A percentile compares a stretch with the other conserved stretches of the same genome.
These are phyloP conservation scores for Trissolcus basalis DNA, from an alignment of 1,140 invertebrate genomes.

Conservation along the genomic window DNA sequence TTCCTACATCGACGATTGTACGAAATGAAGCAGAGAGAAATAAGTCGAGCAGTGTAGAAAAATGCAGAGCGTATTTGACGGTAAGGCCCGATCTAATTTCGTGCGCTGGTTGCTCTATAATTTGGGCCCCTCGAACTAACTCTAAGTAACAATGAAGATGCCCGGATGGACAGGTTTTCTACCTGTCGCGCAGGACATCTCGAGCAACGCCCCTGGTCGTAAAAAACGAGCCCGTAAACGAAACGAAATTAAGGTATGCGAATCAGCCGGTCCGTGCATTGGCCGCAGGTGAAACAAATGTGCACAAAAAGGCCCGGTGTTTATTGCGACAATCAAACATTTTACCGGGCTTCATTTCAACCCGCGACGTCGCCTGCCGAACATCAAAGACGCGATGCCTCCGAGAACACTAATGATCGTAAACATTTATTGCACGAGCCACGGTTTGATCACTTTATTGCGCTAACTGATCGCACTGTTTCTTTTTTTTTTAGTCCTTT, in stretches of 20 bases:
- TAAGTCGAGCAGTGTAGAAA: constrained; percentile 1
- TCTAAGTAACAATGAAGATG: constrained; percentile 44
- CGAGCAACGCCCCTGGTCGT: constrained; percentile 31
- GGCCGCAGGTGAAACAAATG: constrained; percentile 8
- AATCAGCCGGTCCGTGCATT: constrained; percentile 22
- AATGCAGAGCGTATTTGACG: constrained; percentile 17
- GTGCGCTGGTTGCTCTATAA: constrained; percentile 23
- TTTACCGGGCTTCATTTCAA: constrained; percentile 38
- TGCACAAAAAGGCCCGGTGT: constrained; percentile 19
- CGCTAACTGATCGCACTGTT: neutral
- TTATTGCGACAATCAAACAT: constrained; percentile 48
- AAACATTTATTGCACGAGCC: constrained; percentile 40
- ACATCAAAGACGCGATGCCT: constrained; percentile 42
- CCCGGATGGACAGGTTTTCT: constrained; percentile 37
- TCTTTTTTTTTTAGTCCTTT: no score
- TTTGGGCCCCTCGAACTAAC: constrained; percentile 24
- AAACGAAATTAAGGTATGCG: constrained; percentile 35
- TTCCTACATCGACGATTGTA: no score
- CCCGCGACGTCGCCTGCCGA: constrained; percentile 24
- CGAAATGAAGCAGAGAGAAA: neutral
- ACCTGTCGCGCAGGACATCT: constrained; percentile 40
- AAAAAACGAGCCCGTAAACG: constrained; percentile 40
- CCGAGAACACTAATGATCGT: constrained; percentile 42
- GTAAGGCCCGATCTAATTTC: constrained; percentile 20
- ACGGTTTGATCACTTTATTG: constrained; percentile 36